These are phyloP conservation scores for Epinephelus awoara DNA, from an alignment of 2,797 vertebrate genomes.

Conservation along the genomic window DNA sequence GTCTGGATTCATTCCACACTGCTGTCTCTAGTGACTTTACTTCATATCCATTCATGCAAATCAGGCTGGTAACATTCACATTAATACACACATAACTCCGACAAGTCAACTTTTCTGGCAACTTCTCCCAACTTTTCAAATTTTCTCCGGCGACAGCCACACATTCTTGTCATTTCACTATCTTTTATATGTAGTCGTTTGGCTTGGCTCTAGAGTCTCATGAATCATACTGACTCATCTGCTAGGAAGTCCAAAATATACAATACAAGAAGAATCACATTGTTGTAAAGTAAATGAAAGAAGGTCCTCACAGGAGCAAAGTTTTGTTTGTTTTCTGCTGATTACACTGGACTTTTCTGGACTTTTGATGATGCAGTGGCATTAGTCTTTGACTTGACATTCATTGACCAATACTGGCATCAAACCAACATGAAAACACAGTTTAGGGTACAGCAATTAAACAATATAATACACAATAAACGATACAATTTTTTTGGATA, in stretches of 20 bases:
- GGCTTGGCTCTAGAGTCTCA: slow-evolving; percentile 14
- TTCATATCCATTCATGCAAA: slow-evolving; percentile 57
- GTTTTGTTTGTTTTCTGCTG: not conserved
- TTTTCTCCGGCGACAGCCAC: slow-evolving; percentile 10
- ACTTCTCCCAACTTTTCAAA: slow-evolving; percentile 33
- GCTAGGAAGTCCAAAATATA: slow-evolving; percentile 14
- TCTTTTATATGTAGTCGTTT: slow-evolving; percentile 40
- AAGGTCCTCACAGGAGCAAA: not conserved
- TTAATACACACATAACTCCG: slow-evolving; percentile 37
- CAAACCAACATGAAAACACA: not conserved
- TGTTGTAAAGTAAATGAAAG: slow-evolving; percentile 1
- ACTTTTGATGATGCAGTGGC: not conserved
- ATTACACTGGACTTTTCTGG: not conserved
- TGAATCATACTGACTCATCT: slow-evolving; percentile 20
- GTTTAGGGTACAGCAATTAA: not conserved
- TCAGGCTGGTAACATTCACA: slow-evolving; percentile 32
- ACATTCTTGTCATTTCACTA: slow-evolving; percentile 37
- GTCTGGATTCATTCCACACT: slow-evolving; percentile 46
- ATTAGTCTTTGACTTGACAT: not conserved
- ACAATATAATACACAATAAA: no score
- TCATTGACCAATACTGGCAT: not conserved
- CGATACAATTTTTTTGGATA: no score
- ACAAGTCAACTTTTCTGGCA: slow-evolving; percentile 46
- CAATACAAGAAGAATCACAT: not conserved
- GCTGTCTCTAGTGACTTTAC: slow-evolving; percentile 45